Conservation (phyloP, 1,140 invertebrate species). For the Drosophila kohkoa region DNA sequence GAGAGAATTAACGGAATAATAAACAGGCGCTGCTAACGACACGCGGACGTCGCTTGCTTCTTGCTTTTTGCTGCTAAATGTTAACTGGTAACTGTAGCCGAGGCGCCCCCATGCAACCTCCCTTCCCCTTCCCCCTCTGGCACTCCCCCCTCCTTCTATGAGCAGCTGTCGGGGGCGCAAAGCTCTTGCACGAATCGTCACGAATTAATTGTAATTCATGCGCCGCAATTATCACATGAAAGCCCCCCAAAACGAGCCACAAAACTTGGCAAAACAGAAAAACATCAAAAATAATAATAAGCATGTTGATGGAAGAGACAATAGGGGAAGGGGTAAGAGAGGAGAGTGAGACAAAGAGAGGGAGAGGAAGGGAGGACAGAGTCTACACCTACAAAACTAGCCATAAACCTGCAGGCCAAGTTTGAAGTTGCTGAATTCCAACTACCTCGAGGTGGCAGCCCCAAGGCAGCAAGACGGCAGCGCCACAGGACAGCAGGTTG, state of each 20-base stretch:
- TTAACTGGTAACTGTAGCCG: conserved; percentile 15
- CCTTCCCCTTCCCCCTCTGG: background rate
- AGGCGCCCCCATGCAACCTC: background rate
- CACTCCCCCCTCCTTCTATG: no score
- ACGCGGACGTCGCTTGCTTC: conserved; percentile 51
- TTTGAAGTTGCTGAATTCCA: conserved; percentile 50
- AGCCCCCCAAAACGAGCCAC: conserved; percentile 29
- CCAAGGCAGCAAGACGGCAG: background rate
- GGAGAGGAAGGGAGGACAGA: background rate
- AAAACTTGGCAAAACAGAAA: conserved; percentile 11
- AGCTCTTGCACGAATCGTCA: conserved; percentile 72
- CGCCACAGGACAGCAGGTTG: background rate
- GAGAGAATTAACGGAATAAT: conserved; percentile 80
- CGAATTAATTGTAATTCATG: conserved; percentile 83
- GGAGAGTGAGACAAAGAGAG: background rate
- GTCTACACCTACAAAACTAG: conserved; percentile 17
- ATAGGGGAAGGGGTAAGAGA: background rate
- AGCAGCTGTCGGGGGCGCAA: conserved; percentile 22
- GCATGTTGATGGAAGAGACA: conserved; percentile 4
- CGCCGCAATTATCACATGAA: conserved; percentile 81
- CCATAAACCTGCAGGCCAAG: conserved; percentile 25
- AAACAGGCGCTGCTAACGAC: conserved; percentile 83
- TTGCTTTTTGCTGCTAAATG: background rate
- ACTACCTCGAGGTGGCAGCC: conserved; percentile 3
- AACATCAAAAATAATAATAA: conserved; percentile 24